Evolutionary conservation across 2,888 invertebrate species (phyloP).

Genomic region (Molorchus minor): DNA sequence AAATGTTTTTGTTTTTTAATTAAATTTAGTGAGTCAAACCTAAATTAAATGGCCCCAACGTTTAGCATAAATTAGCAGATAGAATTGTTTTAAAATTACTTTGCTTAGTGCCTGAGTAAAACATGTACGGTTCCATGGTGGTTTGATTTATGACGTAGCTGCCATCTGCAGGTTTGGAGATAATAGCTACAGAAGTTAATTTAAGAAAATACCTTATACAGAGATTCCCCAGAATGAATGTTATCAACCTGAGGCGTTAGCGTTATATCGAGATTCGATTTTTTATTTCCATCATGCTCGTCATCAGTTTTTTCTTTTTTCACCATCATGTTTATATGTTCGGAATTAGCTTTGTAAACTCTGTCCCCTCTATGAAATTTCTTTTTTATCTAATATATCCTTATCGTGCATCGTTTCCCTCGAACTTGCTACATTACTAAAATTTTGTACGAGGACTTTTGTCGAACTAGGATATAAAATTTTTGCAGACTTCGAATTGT

Average conservation of each 20-base stretch:
- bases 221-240: slow-evolving; percentile 48
- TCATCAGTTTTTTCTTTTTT: slow-evolving; percentile 11
- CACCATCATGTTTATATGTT: slow-evolving; percentile 42
- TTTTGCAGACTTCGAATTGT: background rate
- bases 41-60: too few relatives aligned
- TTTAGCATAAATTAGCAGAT: too few relatives aligned
- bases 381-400: background rate
- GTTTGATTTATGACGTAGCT: too few relatives aligned
- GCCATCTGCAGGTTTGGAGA: too few relatives aligned
- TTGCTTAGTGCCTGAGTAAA: background rate
- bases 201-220: slow-evolving; percentile 42
- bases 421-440: background rate
- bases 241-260: slow-evolving; percentile 32
- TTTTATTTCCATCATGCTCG: background rate
- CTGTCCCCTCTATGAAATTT: slow-evolving; percentile 41
- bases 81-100: too few relatives aligned
- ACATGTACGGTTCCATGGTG: background rate
- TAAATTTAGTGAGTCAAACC: too few relatives aligned
- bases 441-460: background rate
- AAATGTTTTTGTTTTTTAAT: too few relatives aligned
- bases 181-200: background rate
- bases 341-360: slow-evolving; percentile 41
- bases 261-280: slow-evolving; percentile 1
- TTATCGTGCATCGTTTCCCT: background rate
- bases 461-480: background rate